Conservation (phyloP, 2,797 vertebrate genomes). For the Helarctos malayanus region DNA sequence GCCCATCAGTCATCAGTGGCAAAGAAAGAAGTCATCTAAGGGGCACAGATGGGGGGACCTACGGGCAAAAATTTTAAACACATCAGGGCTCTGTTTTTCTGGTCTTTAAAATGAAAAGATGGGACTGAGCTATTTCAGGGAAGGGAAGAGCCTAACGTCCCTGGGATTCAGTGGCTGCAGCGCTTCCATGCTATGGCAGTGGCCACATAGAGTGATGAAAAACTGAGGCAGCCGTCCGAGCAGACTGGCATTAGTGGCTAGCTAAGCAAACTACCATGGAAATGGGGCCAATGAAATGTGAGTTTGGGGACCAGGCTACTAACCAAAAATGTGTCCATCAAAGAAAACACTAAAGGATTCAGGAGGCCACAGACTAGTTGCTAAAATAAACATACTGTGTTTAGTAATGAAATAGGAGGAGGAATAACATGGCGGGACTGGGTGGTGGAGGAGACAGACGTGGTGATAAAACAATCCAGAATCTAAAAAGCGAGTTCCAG, state of each 20-base stretch:
- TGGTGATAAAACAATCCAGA: background rate
- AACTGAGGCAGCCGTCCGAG: background rate
- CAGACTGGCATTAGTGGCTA: background rate
- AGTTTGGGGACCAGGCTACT: background rate
- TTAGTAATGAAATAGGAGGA: background rate
- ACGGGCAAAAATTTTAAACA: background rate
- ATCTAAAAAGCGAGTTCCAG: background rate
- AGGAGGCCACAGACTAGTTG: background rate
- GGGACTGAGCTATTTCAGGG: background rate
- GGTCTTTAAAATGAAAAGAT: background rate
- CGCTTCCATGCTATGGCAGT: background rate
- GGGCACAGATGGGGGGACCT: too few species aligned
- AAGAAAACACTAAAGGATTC: conserved; percentile 18
- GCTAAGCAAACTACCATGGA: background rate
- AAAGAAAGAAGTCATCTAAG: background rate
- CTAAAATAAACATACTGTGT: background rate
- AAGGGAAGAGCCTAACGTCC: background rate
- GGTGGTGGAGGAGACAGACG: background rate
- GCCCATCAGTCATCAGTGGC: background rate
- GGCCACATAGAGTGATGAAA: background rate
- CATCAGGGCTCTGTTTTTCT: background rate
- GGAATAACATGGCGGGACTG: background rate
- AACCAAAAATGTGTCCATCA: background rate
- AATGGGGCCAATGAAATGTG: background rate
- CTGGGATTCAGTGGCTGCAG: background rate